Percentiles rank a stretch among this genome's conserved stretches.
These are phyloP conservation scores for Sphaerodactylus townsendi DNA, from an alignment of 2,113 vertebrate species.

Conservation along the genomic window DNA sequence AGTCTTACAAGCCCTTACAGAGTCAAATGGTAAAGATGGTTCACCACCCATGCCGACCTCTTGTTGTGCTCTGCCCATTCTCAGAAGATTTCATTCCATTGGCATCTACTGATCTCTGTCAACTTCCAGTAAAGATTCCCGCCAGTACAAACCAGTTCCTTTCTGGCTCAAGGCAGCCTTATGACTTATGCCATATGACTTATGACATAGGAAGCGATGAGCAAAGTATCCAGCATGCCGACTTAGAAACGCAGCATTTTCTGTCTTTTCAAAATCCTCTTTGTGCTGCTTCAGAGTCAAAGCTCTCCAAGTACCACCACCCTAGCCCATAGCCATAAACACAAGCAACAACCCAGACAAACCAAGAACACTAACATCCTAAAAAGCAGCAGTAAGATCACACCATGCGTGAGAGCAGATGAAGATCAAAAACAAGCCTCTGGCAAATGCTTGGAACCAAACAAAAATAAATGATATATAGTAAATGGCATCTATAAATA, in stretches of 20 bases:
- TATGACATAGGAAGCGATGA: neutral
- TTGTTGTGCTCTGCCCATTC: neutral
- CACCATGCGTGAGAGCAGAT: no score
- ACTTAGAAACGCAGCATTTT: constrained; percentile 1
- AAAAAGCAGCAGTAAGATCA: no score
- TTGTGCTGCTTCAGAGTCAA: neutral
- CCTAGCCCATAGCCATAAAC: no score
- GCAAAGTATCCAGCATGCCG: no score
- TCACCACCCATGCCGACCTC: neutral
- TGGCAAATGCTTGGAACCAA: no score
- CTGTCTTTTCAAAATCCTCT: neutral
- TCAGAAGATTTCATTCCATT: neutral
- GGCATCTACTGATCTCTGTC: neutral
- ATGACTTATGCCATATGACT: no score
- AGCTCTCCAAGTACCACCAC: no score
- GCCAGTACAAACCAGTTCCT: neutral
- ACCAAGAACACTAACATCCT: no score
- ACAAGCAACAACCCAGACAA: no score
- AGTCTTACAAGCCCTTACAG: no score
- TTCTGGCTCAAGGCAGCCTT: neutral
- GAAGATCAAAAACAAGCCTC: no score
- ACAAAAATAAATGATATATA: no score
- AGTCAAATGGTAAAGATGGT: neutral
- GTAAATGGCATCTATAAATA: neutral
- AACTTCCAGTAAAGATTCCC: neutral